Evolutionary conservation across 2,888 invertebrate genomes (phyloP).

Genomic region (Drosophila quinaria): DNA sequence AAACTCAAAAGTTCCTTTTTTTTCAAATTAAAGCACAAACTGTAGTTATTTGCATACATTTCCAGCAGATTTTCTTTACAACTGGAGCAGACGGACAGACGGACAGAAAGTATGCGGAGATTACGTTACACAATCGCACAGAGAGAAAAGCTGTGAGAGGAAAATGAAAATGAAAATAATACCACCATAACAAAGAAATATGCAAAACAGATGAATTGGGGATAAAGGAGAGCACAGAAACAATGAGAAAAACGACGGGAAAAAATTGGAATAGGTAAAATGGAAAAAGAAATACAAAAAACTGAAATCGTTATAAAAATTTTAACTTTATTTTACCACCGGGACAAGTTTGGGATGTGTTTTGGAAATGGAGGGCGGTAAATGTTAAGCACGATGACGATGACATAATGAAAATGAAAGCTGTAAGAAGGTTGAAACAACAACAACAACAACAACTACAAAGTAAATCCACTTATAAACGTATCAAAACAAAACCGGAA

Average conservation of each 20-base stretch:
- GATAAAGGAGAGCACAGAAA: conserved; percentile 57
- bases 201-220: conserved; percentile 82
- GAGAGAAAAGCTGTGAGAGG: conserved; percentile 38
- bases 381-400: conserved; percentile 45
- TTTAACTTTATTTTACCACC: conserved; percentile 63
- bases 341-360: conserved; percentile 47
- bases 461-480: conserved; percentile 50
- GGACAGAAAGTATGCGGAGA: conserved; percentile 44
- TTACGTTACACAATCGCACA: conserved; percentile 65
- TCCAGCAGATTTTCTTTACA: conserved; percentile 62
- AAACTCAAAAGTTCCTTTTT: conserved; percentile 39
- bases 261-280: conserved; percentile 9
- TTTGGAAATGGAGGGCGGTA: conserved; percentile 32
- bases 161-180: conserved; percentile 66
- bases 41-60: conserved; percentile 76
- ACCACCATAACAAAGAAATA: conserved; percentile 79
- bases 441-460: conserved; percentile 19
- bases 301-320: conserved; percentile 69
- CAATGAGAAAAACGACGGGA: conserved; percentile 12
- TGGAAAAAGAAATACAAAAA: conserved; percentile 37
- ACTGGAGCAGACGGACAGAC: conserved; percentile 16
- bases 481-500: conserved; percentile 46
- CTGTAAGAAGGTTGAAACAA: conserved; percentile 20
- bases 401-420: conserved; percentile 64
- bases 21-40: conserved; percentile 55